Evolutionary conservation across 2,888 invertebrate genomes (phyloP).

Genomic region (Beris chalybata): DNA sequence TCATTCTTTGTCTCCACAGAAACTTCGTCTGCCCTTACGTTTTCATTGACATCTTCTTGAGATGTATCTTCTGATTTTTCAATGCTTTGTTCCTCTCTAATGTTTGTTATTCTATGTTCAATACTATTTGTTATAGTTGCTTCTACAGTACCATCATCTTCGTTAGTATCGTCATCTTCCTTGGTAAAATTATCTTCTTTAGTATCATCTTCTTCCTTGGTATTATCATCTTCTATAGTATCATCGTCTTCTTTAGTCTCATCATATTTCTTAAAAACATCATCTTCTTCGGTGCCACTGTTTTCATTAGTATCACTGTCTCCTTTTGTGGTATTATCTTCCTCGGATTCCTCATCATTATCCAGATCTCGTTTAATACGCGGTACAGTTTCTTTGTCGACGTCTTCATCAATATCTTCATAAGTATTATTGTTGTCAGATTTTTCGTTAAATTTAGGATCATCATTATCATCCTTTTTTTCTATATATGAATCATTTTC

Average conservation of each 20-base stretch:
- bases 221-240: conserved; percentile 34
- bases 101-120: neutral
- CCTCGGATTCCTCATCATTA: conserved; percentile 27
- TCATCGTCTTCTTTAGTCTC: conserved; percentile 39
- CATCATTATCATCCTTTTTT: conserved; percentile 44
- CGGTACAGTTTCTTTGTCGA: conserved; percentile 38
- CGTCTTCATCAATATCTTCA: conserved; percentile 36
- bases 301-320: conserved; percentile 38
- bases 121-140: conserved; percentile 34
- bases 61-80: neutral
- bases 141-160: conserved; percentile 36
- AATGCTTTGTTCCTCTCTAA: neutral
- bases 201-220: conserved; percentile 36
- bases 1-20: conserved; percentile 51
- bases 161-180: conserved; percentile 12
- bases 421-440: conserved; percentile 40
- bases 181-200: conserved; percentile 38
- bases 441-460: conserved; percentile 32
- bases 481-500: conserved; percentile 44
- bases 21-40: conserved; percentile 53
- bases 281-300: conserved; percentile 39
- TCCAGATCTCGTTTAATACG: conserved; percentile 35
- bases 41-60: conserved; percentile 46
- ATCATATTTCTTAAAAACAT: conserved; percentile 41
- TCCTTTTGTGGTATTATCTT: conserved; percentile 35